Evolutionary conservation across 2,797 vertebrate species (phyloP).

Genomic region (Chrosomus eos): DNA sequence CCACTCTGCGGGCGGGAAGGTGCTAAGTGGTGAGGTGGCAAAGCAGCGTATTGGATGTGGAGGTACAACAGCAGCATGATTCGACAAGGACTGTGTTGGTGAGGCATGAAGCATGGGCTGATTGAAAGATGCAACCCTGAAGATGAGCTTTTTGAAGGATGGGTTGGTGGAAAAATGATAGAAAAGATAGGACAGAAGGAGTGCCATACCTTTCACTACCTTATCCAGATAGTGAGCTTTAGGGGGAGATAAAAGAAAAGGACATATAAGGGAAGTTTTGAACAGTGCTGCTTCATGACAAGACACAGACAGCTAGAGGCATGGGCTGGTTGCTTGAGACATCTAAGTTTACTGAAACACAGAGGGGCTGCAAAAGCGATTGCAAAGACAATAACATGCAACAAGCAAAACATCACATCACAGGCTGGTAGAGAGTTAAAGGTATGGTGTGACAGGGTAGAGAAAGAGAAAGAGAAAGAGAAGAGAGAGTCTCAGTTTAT

Average conservation of each 20-base stretch:
- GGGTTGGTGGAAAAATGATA: slow-evolving; percentile 18
- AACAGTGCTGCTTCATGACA: slow-evolving; percentile 81
- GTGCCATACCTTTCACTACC: slow-evolving; percentile 99
- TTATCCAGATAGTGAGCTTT: slow-evolving; percentile 99
- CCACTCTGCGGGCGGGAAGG: slow-evolving; percentile 14
- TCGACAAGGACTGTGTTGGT: not conserved
- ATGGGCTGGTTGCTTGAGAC: slow-evolving; percentile 46
- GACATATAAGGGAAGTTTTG: slow-evolving; percentile 94
- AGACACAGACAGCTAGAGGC: slow-evolving; percentile 56
- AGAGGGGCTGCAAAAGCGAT: slow-evolving; percentile 57
- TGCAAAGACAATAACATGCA: slow-evolving; percentile 70
- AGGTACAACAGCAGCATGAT: not conserved
- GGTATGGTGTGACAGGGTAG: slow-evolving; percentile 52
- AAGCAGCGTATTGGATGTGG: not conserved
- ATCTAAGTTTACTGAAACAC: slow-evolving; percentile 47
- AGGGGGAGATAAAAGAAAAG: slow-evolving; percentile 95
- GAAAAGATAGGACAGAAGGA: slow-evolving; percentile 78
- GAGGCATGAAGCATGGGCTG: slow-evolving; percentile 13
- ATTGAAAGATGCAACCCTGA: slow-evolving; percentile 11
- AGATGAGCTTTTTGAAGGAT: slow-evolving; percentile 32
- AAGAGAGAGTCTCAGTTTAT: slow-evolving; percentile 2
- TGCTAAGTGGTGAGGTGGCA: slow-evolving; percentile 11
- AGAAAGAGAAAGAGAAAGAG: slow-evolving; percentile 12
- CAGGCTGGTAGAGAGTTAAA: slow-evolving; percentile 50
- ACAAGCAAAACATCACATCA: slow-evolving; percentile 66